Conservation (phyloP, 2,888 invertebrate species). For the Drosophila kanekoi region DNA sequence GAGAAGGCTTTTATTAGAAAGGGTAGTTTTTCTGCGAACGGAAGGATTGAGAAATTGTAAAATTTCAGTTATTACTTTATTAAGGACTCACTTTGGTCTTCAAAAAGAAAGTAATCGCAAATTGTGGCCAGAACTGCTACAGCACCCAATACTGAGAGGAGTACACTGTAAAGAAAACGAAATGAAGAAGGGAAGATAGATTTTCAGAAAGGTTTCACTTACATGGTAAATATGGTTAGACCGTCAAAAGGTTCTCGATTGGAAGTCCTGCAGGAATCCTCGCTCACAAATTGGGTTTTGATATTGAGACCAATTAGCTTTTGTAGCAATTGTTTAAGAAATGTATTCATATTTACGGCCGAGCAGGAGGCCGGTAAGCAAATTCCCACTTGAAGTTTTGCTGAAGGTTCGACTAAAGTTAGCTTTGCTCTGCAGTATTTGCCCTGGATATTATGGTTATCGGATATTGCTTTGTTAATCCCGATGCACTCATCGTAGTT, state of each 20-base stretch:
- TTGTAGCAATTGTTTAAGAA: constrained; percentile 27
- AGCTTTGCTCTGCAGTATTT: constrained; percentile 43
- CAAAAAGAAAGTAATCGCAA: constrained; percentile 46
- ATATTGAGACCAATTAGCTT: constrained; percentile 11
- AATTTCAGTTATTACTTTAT: constrained; percentile 17
- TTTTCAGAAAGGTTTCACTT: constrained; percentile 21
- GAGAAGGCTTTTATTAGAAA: constrained; percentile 63
- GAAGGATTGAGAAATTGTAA: constrained; percentile 11
- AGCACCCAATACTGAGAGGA: constrained; percentile 31
- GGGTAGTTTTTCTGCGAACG: constrained; percentile 25
- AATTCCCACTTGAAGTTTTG: constrained; percentile 45
- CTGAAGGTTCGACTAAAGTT: neutral
- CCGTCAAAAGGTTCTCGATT: constrained; percentile 36
- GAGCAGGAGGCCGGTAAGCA: constrained; percentile 69
- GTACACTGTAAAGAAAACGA: constrained; percentile 5
- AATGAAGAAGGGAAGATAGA: neutral
- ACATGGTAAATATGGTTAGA: constrained; percentile 71
- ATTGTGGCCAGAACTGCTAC: constrained; percentile 45
- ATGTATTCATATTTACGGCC: constrained; percentile 30
- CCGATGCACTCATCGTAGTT: constrained; percentile 83
- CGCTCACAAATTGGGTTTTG: constrained; percentile 5
- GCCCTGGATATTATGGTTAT: constrained; percentile 29
- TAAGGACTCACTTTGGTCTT: constrained; percentile 35
- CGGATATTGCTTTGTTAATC: constrained; percentile 40
- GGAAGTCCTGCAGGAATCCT: constrained; percentile 24